Percentiles rank a stretch among this genome's conserved stretches.
Evolutionary conservation across 1,140 invertebrate species (phyloP).

Genomic region (Bombus terrestris): DNA sequence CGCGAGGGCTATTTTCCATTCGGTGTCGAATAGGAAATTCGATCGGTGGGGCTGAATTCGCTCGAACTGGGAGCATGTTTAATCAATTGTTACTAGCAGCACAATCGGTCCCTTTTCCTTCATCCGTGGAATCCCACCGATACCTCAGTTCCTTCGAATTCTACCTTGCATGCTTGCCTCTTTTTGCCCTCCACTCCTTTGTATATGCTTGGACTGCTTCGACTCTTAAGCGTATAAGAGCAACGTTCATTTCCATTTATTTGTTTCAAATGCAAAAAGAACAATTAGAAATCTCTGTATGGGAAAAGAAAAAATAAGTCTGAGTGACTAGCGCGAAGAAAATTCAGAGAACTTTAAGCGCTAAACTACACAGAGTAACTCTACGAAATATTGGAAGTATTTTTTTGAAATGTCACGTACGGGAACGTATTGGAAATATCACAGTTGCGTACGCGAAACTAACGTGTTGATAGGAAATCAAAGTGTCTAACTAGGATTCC

Average conservation of each 20-base stretch:
- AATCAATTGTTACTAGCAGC: slow-evolving; percentile 40
- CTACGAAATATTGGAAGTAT: too few species aligned
- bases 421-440: background rate
- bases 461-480: slow-evolving; percentile 1
- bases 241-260: background rate
- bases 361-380: too few species aligned
- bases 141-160: background rate
- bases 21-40: slow-evolving; percentile 48
- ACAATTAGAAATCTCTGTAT: too few species aligned
- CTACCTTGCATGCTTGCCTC: too few species aligned
- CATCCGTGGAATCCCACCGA: background rate
- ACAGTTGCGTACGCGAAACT: background rate
- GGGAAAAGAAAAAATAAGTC: too few species aligned
- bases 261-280: background rate
- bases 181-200: background rate
- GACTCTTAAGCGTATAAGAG: too few species aligned
- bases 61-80: slow-evolving; percentile 20
- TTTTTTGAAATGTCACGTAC: too few species aligned
- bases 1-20: slow-evolving; percentile 41
- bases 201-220: background rate
- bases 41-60: slow-evolving; percentile 4
- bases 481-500: background rate
- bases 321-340: too few species aligned
- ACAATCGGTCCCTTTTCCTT: slow-evolving; percentile 31
- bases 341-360: too few species aligned